Evolutionary conservation across 2,888 invertebrate species (phyloP).

Genomic region (Drosophila atripex): DNA sequence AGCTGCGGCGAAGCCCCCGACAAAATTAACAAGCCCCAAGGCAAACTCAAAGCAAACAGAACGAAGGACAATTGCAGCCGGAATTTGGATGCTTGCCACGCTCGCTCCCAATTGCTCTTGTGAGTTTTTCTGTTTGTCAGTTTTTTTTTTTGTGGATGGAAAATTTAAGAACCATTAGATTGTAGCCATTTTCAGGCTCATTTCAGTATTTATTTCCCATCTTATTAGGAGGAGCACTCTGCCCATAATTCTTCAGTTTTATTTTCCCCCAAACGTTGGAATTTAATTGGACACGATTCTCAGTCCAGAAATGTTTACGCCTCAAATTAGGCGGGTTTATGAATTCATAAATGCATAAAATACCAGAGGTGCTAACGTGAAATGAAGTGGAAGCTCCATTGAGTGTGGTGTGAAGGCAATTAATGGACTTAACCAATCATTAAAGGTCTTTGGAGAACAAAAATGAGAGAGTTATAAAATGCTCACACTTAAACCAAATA

Average conservation of each 20-base stretch:
- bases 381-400: background rate
- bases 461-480: background rate
- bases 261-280: constrained; percentile 10
- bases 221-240: constrained; percentile 16
- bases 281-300: constrained; percentile 62
- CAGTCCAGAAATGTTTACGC: constrained; percentile 49
- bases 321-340: constrained; percentile 52
- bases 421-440: constrained; percentile 13
- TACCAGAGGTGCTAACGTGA: constrained; percentile 9
- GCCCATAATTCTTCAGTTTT: constrained; percentile 29
- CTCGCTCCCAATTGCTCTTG: constrained; percentile 19
- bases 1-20: constrained; percentile 21
- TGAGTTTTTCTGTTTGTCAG: constrained; percentile 10
- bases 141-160: background rate
- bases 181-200: constrained; percentile 10
- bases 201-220: constrained; percentile 44
- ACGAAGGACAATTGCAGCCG: constrained; percentile 30
- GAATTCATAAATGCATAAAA: constrained; percentile 31
- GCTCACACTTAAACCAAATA: background rate
- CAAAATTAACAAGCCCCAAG: constrained; percentile 58
- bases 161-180: constrained; percentile 6
- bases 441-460: constrained; percentile 16
- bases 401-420: constrained; percentile 10
- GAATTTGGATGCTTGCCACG: constrained; percentile 48
- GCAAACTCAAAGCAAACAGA: constrained; percentile 25